These are phyloP conservation scores for Indicator indicator DNA, from an alignment of 2,113 vertebrate species.

Conservation along the genomic window DNA sequence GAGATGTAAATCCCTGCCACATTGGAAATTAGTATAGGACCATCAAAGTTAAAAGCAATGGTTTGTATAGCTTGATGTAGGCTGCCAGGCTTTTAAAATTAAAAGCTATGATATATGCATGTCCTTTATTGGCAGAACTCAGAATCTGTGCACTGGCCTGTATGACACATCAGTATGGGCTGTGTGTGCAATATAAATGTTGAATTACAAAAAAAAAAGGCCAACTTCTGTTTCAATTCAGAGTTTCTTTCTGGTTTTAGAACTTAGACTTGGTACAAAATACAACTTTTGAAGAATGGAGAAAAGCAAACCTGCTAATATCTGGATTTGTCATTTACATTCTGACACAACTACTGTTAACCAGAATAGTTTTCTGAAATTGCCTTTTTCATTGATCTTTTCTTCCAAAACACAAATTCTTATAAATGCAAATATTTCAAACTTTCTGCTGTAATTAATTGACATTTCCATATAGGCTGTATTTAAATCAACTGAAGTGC, in stretches of 20 bases:
- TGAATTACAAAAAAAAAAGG: not conserved
- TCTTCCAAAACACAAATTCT: not conserved
- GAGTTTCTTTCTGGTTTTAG: not conserved
- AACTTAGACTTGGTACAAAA: not conserved
- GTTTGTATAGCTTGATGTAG: not conserved
- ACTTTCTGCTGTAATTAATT: not conserved
- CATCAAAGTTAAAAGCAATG: not conserved
- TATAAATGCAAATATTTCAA: not conserved
- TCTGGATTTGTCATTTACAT: not conserved
- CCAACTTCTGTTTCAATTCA: not conserved
- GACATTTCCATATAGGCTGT: not conserved
- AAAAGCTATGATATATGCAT: not conserved
- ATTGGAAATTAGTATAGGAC: not conserved
- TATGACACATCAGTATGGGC: not conserved
- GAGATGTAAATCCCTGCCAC: not conserved
- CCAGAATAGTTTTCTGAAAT: not conserved
- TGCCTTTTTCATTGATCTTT: not conserved
- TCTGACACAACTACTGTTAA: not conserved
- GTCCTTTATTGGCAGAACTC: not conserved
- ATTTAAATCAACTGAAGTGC: not conserved
- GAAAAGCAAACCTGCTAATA: not conserved
- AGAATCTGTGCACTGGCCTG: not conserved
- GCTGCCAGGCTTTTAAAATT: not conserved
- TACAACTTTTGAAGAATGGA: not conserved
- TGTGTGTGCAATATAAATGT: not conserved